Base-by-base conservation (phyloP, 2,797 vertebrate genomes). In the Basileuterus tristriatus region DNA sequence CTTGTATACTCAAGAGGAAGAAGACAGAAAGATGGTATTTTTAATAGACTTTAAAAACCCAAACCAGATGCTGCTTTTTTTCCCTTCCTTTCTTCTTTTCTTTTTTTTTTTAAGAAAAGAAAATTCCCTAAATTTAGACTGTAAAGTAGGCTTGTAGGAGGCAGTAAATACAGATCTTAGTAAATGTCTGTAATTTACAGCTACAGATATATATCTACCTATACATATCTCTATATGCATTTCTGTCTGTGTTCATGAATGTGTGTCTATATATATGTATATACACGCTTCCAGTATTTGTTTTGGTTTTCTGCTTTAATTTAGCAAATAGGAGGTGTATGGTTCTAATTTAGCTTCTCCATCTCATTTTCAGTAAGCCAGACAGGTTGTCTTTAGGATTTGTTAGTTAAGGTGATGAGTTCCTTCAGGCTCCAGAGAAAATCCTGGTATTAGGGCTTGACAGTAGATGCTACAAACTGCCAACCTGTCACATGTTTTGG, bases 321-420 rank as follows among this genome's bases (percentile, higher is more conserved):
- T 95, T 93, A 92, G 87, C 59, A 95, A 94, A 89, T 58, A 87
- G 37, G 44, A 89, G 47, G 67, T 36, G 52, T 0, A 0, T 41
- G 24, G 22, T 83, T 90, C 63, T 90, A 83, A 91, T 81, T 96
- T 87, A 83, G 53, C 49, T 81, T 84, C 41, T 69, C 63, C 29
- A 30, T 90, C 75, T 77, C 58, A n/a, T 89, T 90, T 94, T 74
- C 83, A 72, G 46, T 87, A 69, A 84, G 90, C 32, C 72, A 93
- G 93, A 80, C 72, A 93, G 71, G 62, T 94, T 96, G 92, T 89
- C 92, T 94, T 90, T 84, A 65, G 71, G 89, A 93, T 96, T 85
- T 93, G 84, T 92, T 96, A 79, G 43, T 44, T 52, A 77, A 96
- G 70, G 83, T 59, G 53, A 91, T 77, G 62, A 80, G 46, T 92